phyloP scores from a whole-genome alignment of 2,113 vertebrate genomes.

The Aleadryas rufinucha region DNA sequence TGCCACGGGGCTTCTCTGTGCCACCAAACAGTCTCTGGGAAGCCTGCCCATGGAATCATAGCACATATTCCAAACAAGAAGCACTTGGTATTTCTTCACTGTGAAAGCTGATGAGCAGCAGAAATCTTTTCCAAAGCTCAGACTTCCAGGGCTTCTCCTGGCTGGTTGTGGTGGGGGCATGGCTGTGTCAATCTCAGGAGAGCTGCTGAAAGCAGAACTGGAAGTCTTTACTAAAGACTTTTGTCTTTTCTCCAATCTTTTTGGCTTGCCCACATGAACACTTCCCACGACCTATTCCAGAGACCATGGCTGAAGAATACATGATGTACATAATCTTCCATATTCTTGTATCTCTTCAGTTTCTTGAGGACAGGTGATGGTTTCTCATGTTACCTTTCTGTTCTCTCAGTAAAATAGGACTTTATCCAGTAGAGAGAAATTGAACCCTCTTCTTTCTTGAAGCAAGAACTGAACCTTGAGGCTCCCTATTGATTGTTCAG shows the following conservation, averaged over 20 bases:
- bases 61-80: not conserved
- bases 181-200: not conserved
- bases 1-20: not conserved
- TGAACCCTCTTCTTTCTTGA: not conserved
- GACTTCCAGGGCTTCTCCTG: not conserved
- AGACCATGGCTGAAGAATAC: not conserved
- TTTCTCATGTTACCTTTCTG: not conserved
- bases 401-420: not conserved
- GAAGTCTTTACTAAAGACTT: not conserved
- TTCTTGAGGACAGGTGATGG: not conserved
- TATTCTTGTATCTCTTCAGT: not conserved
- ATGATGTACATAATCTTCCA: not conserved
- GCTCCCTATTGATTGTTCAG: not conserved
- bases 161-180: not conserved
- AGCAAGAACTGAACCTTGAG: not conserved
- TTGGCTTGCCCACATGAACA: not conserved
- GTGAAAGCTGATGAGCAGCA: not conserved
- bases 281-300: not conserved
- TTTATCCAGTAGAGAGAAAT: not conserved
- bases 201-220: not conserved
- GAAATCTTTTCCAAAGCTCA: not conserved
- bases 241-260: not conserved
- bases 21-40: constrained; percentile 8
- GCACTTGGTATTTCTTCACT: not conserved
- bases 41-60: not conserved